Percentiles rank a stretch among this genome's conserved stretches.
Evolutionary conservation across 2,888 invertebrate species (phyloP).

Genomic region (Stictocephala bisonia): DNA sequence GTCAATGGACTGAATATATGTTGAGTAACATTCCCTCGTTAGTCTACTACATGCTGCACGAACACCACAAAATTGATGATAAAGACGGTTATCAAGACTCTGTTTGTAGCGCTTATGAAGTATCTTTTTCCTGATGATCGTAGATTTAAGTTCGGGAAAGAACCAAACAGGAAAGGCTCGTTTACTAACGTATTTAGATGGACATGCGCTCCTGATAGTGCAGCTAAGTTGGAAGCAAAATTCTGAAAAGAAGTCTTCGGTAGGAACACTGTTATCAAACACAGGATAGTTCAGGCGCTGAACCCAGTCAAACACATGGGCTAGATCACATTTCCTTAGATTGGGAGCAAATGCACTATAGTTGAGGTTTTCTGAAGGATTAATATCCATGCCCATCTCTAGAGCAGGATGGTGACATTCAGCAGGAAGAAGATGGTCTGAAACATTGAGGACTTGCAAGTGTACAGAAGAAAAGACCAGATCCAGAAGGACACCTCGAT

Average conservation of each 20-base stretch:
- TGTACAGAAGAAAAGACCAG: conserved; percentile 3
- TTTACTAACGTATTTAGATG: background rate
- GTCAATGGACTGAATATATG: background rate
- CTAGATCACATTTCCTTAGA: conserved; percentile 2
- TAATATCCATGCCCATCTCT: background rate
- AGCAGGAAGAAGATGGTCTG: background rate
- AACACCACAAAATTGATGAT: conserved; percentile 4
- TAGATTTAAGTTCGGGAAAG: background rate
- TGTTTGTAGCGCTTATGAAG: background rate
- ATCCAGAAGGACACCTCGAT: conserved; percentile 1
- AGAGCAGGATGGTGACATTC: conserved; percentile 8
- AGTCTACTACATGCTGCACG: background rate
- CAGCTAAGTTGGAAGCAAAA: background rate
- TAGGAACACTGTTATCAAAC: background rate
- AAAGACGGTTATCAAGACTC: conserved; percentile 3
- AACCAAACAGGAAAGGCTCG: background rate
- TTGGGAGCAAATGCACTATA: background rate
- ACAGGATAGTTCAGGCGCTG: conserved; percentile 1
- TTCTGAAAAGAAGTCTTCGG: conserved; percentile 4
- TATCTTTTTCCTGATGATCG: background rate
- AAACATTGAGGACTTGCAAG: background rate
- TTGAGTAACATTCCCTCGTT: conserved; percentile 1
- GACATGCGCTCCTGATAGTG: background rate
- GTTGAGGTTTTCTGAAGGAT: conserved; percentile 2
- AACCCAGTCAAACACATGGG: background rate